Conservation (phyloP, 2,797 vertebrate species). For the Yasuhikotakia modesta region DNA sequence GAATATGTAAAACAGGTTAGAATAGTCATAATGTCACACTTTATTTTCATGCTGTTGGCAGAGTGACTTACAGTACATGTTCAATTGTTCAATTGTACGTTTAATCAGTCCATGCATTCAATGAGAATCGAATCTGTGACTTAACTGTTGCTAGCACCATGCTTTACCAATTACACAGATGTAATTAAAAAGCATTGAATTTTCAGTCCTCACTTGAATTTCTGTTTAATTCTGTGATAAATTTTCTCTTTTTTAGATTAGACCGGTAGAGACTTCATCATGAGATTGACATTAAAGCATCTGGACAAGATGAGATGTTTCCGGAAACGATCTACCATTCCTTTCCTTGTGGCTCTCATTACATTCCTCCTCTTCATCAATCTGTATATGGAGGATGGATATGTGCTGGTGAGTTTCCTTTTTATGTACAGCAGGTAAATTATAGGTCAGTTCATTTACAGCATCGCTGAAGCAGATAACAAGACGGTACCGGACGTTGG, state of each 20-base stretch:
- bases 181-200: too few species aligned
- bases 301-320: constrained; percentile 98
- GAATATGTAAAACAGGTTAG: too few species aligned
- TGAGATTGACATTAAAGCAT: constrained; percentile 85
- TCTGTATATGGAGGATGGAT: constrained; percentile 95
- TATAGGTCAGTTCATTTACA: constrained; percentile 40
- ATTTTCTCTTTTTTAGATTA: constrained; percentile 65
- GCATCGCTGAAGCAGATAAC: constrained; percentile 38
- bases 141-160: not conserved
- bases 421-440: constrained; percentile 21
- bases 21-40: not conserved
- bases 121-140: not conserved
- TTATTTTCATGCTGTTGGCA: not conserved
- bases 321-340: constrained; percentile 91
- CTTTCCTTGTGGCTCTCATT: constrained; percentile 91
- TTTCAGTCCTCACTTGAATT: too few species aligned
- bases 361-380: constrained; percentile 94
- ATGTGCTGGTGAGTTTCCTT: constrained; percentile 86
- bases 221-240: too few species aligned
- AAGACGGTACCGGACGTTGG: constrained; percentile 28
- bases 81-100: too few species aligned
- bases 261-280: constrained; percentile 66
- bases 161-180: not conserved
- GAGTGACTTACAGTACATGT: not conserved
- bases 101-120: not conserved